Base-by-base conservation (phyloP, 2,888 invertebrate species). In the Matsumyia berberina region DNA sequence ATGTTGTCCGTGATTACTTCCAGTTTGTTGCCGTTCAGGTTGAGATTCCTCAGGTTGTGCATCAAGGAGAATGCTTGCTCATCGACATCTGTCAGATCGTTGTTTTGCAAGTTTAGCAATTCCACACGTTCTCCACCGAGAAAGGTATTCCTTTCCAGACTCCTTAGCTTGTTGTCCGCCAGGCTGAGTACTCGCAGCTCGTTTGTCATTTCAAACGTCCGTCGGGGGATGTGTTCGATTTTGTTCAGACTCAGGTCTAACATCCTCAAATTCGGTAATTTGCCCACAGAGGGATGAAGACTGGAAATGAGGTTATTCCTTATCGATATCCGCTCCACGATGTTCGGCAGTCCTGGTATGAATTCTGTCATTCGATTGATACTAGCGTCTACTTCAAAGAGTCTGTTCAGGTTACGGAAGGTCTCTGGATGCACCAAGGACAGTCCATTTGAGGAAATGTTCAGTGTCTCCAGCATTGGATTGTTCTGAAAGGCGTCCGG, bases 371-470 rank as follows among this genome's bases (percentile, higher is more conserved):
- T 89, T 73, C 94, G 93, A 90, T 97, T 97, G 86, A 93, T 93
- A 88, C 96, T 95, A 0, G 95, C 93, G 89, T 97, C 97, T 29
- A 97, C 91, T 90, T 96, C 96, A 87, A 95, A 97, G 0, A 97
- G 92, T 86, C 95, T 94, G 58, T 94, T 93, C 66, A 97, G 91
- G 88, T 95, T 95, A 77, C 95, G 93, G 87, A 97, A 96, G 0
- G 96, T 96, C 19, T 95, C 94, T 1, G 96, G 95, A 91, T 96
- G 96, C 70, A 97, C 90, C 0, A 93, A 93, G 7, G 94, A 93
- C 19, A 97, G 90, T 12, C 94, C 94, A 89, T 97, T 97, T 12
- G 94, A 93, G 0, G 97, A 96, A 64, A 97, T 93, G 90, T 97
- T 97, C 1, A 97, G 92, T 77, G 95, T 95, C 90, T 97, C 97